These are phyloP conservation scores for Miichthys miiuy DNA, from an alignment of 2,797 vertebrate genomes.

Conservation along the genomic window DNA sequence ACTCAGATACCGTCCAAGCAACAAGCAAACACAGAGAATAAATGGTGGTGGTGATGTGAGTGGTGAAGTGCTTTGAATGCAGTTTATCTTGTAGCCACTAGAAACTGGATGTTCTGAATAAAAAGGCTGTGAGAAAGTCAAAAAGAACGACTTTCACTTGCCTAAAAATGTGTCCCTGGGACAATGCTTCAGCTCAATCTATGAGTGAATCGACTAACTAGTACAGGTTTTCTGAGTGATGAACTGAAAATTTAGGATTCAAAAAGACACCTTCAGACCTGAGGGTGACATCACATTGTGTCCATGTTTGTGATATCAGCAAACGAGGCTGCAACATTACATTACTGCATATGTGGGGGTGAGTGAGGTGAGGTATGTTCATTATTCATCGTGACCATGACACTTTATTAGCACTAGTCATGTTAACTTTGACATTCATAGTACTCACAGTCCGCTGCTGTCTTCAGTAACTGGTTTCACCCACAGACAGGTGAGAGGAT, in stretches of 20 bases:
- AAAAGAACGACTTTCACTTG: not conserved
- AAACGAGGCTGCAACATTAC: not conserved
- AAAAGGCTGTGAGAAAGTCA: not conserved
- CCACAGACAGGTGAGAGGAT: conserved; percentile 93
- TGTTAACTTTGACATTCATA: not conserved
- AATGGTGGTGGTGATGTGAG: not conserved
- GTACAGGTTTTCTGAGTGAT: not conserved
- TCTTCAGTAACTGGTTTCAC: conserved; percentile 93
- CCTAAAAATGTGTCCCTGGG: not conserved
- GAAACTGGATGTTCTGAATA: not conserved
- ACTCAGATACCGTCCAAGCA: not conserved
- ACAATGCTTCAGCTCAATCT: not conserved
- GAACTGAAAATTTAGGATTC: not conserved
- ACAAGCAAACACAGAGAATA: not conserved
- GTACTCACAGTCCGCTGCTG: conserved; percentile 89
- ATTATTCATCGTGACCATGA: too few relatives aligned
- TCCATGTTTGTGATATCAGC: not conserved
- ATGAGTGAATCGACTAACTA: not conserved
- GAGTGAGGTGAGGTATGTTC: too few relatives aligned
- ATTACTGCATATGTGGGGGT: not conserved
- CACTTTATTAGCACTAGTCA: not conserved
- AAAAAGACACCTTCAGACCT: not conserved
- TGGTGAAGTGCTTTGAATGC: not conserved
- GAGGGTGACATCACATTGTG: not conserved
- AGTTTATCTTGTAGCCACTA: not conserved